These are phyloP conservation scores for Trialeurodes vaporariorum DNA, from an alignment of 1,140 invertebrate species.

Conservation along the genomic window DNA sequence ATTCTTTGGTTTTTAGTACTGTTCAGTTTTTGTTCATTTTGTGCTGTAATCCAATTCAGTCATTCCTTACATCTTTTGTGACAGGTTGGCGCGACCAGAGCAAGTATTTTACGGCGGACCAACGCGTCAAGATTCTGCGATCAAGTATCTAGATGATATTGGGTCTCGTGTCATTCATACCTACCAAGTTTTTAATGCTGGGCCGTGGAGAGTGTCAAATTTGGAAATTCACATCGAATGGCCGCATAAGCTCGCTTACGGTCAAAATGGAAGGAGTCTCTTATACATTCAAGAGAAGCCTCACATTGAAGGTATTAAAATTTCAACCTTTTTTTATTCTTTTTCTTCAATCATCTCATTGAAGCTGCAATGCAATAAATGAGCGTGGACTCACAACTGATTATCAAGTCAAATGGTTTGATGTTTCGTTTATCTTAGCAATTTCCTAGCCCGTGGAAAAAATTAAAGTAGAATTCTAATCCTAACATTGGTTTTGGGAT, in stretches of 20 bases:
- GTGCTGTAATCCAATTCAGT: constrained; percentile 15
- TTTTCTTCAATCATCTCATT: too few relatives aligned
- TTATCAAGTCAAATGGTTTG: not conserved
- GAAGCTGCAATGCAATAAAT: too few relatives aligned
- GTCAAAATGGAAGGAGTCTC: constrained; percentile 74
- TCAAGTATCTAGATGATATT: constrained; percentile 71
- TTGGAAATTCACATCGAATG: constrained; percentile 72
- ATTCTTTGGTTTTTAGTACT: too few relatives aligned
- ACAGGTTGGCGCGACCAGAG: constrained; percentile 50
- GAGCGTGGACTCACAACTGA: too few relatives aligned
- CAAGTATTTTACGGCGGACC: constrained; percentile 79
- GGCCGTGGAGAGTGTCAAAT: constrained; percentile 67
- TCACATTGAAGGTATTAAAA: constrained; percentile 48
- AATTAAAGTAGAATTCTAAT: too few relatives aligned
- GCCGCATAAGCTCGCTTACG: constrained; percentile 50
- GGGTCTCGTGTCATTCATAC: constrained; percentile 72
- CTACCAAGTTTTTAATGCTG: constrained; percentile 77
- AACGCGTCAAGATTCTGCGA: constrained; percentile 66
- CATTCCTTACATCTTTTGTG: too few relatives aligned
- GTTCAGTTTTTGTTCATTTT: constrained; percentile 10
- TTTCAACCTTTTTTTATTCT: too few relatives aligned
- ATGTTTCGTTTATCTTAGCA: not conserved
- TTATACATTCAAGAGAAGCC: constrained; percentile 76
- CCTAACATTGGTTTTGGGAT: too few relatives aligned
- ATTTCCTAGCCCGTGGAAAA: too few relatives aligned